Base-by-base conservation (phyloP, 2,797 vertebrate species). In the Linurgus olivaceus region DNA sequence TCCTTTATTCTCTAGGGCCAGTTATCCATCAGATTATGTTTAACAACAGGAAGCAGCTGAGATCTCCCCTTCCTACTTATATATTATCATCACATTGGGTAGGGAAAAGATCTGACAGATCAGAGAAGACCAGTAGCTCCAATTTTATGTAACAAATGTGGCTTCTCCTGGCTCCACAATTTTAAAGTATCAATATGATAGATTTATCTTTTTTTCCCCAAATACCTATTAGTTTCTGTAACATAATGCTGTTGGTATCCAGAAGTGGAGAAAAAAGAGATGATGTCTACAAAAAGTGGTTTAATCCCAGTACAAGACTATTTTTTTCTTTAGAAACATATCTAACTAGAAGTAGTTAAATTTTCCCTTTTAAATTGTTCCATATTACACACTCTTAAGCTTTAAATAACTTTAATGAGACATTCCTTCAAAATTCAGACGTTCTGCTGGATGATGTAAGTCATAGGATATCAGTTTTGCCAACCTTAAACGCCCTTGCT, bases 261-360 rank as follows among this genome's bases (percentile, higher is more conserved):
- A 35, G 24, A 28, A 70, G 15, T 6, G 8, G 7, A 14, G 7
- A 4, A 40, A 90, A 50, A 62, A 50, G 4, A 76, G 3, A 17
- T 17, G 0, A 38, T 20, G 10, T 40, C 35, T 71, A 76, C 2
- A 0, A 85, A 19, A 76, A 21, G 21, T 33, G 3, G 15, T 59
- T 79, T 63, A 48, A 63, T 57, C 19, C 4, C 24, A 52, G n/a
- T 17, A 42, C 4, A 25, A 61, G 6, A 47, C 3, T 2, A 11
- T 13, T 33, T 59, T 59, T 52, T 63, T 52, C 14, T 59, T 80
- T 11, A 78, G 40, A 88, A 86, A 66, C 6, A 7, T n/a, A 7
- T 33, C 66, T 55, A 73, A 67, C 6, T 19, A 63, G 12, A 5
- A 62, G 10, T 19, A 57, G 16, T 11, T 45, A 15, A 8, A 2